A percentile compares a stretch with the other conserved stretches of the same genome.
Conservation (phyloP, 2,888 invertebrate species). For the Drosophila greeni region DNA sequence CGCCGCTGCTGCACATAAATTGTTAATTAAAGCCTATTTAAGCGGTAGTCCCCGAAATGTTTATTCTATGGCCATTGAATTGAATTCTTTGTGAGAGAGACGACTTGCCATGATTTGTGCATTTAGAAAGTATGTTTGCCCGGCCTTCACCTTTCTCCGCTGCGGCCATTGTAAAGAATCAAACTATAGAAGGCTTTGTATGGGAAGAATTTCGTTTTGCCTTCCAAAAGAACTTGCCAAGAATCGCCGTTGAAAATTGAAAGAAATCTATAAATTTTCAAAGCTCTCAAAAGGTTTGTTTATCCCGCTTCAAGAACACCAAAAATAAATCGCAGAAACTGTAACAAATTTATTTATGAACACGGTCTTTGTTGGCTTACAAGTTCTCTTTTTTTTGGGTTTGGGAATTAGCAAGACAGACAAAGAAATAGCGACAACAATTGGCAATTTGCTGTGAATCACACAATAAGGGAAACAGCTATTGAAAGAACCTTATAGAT, state of each 20-base stretch:
- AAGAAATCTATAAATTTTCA: conserved; percentile 31
- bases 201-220: conserved; percentile 23
- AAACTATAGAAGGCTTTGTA: conserved; percentile 18
- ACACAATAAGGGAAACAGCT: conserved; percentile 38
- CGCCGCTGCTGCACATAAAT: conserved; percentile 50
- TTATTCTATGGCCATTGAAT: conserved; percentile 23
- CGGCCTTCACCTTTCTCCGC: conserved; percentile 12
- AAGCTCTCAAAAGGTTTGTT: conserved; percentile 26
- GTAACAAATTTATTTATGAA: conserved; percentile 54
- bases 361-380: conserved; percentile 17
- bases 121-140: conserved; percentile 60
- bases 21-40: conserved; percentile 69
- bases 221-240: conserved; percentile 9
- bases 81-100: conserved; percentile 7
- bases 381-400: neutral
- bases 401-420: conserved; percentile 20
- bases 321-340: conserved; percentile 34
- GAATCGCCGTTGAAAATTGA: conserved; percentile 41
- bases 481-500: conserved; percentile 16
- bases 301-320: conserved; percentile 12
- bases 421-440: conserved; percentile 48
- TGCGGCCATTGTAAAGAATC: conserved; percentile 38
- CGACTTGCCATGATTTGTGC: conserved; percentile 53
- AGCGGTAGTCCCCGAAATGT: conserved; percentile 29
- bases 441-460: conserved; percentile 62